A percentile compares a stretch with the other conserved stretches of the same genome.
Conservation (phyloP, 2,113 vertebrate species). For the Picathartes gymnocephalus region DNA sequence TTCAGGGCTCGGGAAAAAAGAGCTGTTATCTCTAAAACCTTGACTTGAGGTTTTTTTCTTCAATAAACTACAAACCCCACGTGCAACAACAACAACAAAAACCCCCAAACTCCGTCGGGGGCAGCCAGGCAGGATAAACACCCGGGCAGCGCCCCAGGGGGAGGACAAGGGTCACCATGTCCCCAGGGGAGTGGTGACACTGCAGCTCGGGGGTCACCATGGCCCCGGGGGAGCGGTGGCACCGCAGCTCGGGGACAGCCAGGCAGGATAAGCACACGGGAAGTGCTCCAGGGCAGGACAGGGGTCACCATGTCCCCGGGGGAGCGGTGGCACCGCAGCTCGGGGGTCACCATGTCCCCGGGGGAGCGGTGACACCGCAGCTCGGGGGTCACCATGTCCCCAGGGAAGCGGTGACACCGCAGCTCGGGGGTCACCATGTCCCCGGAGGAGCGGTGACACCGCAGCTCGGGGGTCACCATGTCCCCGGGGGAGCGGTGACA, state of each 20-base stretch:
- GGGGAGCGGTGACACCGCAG: too few species aligned
- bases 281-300: background rate
- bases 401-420: too few species aligned
- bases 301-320: background rate
- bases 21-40: background rate
- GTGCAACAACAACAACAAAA: background rate
- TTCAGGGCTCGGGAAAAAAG: accelerated
- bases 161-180: background rate
- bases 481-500: too few species aligned
- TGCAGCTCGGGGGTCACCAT: too few species aligned
- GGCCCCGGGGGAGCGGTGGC: too few species aligned
- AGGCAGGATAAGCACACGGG: background rate
- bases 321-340: too few species aligned
- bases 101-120: background rate
- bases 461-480: accelerated
- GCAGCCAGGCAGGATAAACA: background rate
- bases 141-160: background rate
- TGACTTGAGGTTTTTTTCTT: background rate
- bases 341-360: background rate
- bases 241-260: background rate
- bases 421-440: background rate
- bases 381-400: background rate
- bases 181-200: too few species aligned
- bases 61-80: background rate
- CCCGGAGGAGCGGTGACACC: too few species aligned